Base-by-base conservation (phyloP, 1,140 invertebrate genomes). In the Drosophila kepulauana region DNA sequence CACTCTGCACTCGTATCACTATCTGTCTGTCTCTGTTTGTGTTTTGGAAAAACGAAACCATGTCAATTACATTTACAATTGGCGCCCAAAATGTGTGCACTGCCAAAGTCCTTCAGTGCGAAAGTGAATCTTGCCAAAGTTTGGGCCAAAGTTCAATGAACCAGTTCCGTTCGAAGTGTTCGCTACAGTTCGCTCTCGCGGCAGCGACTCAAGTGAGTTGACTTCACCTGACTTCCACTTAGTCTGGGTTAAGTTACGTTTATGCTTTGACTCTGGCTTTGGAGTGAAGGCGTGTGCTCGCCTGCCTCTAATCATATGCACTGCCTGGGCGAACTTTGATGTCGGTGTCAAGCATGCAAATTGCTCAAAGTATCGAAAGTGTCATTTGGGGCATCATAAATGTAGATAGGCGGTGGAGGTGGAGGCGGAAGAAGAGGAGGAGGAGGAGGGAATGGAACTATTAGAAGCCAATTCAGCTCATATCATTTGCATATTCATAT, bases 11-110 rank as follows among this genome's bases (percentile, higher is more conserved):
- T 25, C 16, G 8, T 30, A 30, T 16, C 45, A 30, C 20, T 58
- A 10, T 13, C 56, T 48, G 7, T 20, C 51, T 38, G 54, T 41
- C 59, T 13, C 13, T 35, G 15, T 52, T 46, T 33, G 54, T 59
- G 41, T 43, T 43, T 77, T 70, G 49, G 66, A 63, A 85, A 90
- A 91, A 91, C 25, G 81, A 91, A 91, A 91, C 82, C 88, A 91
- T 91, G 88, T 91, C 88, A 91, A 85, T 91, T 91, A 78, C 84
- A 77, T 85, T 89, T 75, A 56, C 74, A 81, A 71, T 88, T 88
- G 49, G 72, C 84, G 69, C 85, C 85, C 84, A 28, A 87, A 75
- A 51, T 30, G n/a, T 33, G 43, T 56, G 35, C 30, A 16, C 52
- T n/a, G 20, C 11, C 33, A 33, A 51, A 75, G 56, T 72, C 48